Evolutionary conservation across 2,888 invertebrate genomes (phyloP), one percentile per base, ranked within the genome.

Genomic region (Gastracanthus pulcherrimus): DNA sequence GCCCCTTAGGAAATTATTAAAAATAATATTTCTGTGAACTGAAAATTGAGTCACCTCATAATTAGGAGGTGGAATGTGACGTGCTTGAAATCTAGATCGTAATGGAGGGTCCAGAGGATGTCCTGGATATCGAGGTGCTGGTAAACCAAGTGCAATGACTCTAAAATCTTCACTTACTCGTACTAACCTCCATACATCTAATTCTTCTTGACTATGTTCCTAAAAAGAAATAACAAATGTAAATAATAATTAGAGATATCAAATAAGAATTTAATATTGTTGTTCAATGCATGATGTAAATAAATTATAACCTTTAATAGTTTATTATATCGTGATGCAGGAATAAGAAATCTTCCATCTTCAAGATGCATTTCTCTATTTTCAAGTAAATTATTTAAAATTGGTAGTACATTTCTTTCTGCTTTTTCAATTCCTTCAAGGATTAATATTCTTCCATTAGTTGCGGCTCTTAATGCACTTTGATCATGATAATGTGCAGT

Each of bases 321-420:
- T 90, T 97, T 96, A 89, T 99, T 98, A 89, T 97, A 99, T 92
- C 98, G 94, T 3, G 94, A 92, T 9, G 98, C 96, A 0, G 98
- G 96, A 90, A 99, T 96, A 51, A 99, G 93, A 90, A 99, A 97
- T 86, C 98, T 93, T 0, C 99, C 99, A 93, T 99, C 99, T 92
- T 99, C 99, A 82, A 99, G 93, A 92, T 99, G 98, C 98, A 99
- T 99, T 92, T 99, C 99, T 78, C 99, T 94, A 92, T 99, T 99
- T 92, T 99, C 99, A 74, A 99, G 92, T 76, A 99, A 93, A 92
- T 99, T 99, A 92, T 99, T 99, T 55, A 99, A 93, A 67, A 99
- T 97, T 45, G 99, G 99, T 82, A 99, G 92, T 58, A 99, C 99
- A 93, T 99, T 99, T 69, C 99, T 93, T 91, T 99, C 99, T 0